Evolutionary conservation across 2,797 vertebrate genomes (phyloP), one percentile per base, ranked within the genome.

Genomic region (Momotus momota): DNA sequence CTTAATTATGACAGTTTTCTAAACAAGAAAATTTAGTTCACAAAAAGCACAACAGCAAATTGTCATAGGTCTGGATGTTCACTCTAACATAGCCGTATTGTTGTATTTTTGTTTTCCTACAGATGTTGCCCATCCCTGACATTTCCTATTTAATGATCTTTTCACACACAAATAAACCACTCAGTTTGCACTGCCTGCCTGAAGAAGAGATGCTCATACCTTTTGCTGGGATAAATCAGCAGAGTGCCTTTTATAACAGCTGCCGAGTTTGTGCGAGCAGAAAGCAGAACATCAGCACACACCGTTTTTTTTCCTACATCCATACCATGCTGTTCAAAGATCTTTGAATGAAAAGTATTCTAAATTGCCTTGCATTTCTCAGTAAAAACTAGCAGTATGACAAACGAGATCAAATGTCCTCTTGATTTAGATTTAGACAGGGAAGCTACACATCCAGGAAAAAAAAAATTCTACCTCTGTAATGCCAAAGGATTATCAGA

Each of bases 401-500:
- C 49, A 86, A 94, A 70, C 31, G 81, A 81, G 31, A 73, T 46
- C 81, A 84, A 85, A 73, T 1, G 5, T 26, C 26, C 29, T 81
- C 79, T 79, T 52, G 58, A 72, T 96, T 90, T 83, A 74, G 60
- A 70, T 73, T 79, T 86, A 88, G 31, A 85, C 20, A 51, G 57
- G 51, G 40, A 89, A 81, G 75, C 22, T 87, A 11, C 14, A 71
- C 1, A 2, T 41, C 48, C 8, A 78, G 55, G 38, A 46, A 82
- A 91, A 95, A 83, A 12, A 85, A n/a, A 5, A 54, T 31, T 81
- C 58, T 43, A 79, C n/a, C 49, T 73, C 72, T 91, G 69, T 73
- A 93, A 94, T 89, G 72, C 23, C 61, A 81, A 54, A 65, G n/a
- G 54, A 87, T 93, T 88, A 88, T 54, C 65, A 85, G 49, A 82